These are phyloP conservation scores for Cynaeus angustus DNA, from an alignment of 2,888 invertebrate genomes.

Conservation along the genomic window DNA sequence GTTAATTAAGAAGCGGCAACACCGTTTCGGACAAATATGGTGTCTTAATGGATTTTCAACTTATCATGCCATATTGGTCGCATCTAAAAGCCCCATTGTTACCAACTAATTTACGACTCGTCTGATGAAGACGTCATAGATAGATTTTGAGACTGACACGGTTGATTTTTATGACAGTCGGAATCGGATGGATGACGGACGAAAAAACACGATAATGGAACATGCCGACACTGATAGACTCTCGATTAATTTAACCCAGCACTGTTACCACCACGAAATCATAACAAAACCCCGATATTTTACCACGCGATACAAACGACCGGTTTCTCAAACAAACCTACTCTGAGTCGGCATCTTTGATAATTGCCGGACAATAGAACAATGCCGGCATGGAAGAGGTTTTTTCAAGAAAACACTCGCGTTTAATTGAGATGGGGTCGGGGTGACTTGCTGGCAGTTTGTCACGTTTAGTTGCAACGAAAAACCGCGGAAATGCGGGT, in stretches of 20 bases:
- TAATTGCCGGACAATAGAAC: conserved; percentile 54
- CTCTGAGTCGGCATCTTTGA: conserved; percentile 52
- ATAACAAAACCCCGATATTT: conserved; percentile 34
- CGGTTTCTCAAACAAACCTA: conserved; percentile 49
- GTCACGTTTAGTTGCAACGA: no score
- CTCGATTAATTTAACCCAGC: no score
- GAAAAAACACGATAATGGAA: conserved; percentile 6
- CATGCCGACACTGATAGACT: not conserved
- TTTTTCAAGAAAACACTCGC: conserved; percentile 19
- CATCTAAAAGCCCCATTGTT: conserved; percentile 49
- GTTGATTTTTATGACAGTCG: conserved; percentile 25
- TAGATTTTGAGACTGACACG: conserved; percentile 10
- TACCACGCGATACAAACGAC: conserved; percentile 46
- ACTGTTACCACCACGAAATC: conserved; percentile 10
- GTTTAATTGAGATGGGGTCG: not conserved
- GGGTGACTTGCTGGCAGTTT: not conserved
- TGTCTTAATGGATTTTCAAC: conserved; percentile 48
- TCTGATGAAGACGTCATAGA: conserved; percentile 39
- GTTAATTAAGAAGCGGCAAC: conserved; percentile 39
- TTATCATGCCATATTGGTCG: conserved; percentile 48
- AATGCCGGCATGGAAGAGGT: conserved; percentile 40
- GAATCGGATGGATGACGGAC: conserved; percentile 21
- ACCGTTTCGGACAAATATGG: conserved; percentile 44
- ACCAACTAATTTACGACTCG: conserved; percentile 40
- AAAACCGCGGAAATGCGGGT: not conserved